Percentiles rank a stretch among this genome's conserved stretches.
phyloP scores from a whole-genome alignment of 2,888 invertebrate genomes.

The Agrilus cyanescens region DNA sequence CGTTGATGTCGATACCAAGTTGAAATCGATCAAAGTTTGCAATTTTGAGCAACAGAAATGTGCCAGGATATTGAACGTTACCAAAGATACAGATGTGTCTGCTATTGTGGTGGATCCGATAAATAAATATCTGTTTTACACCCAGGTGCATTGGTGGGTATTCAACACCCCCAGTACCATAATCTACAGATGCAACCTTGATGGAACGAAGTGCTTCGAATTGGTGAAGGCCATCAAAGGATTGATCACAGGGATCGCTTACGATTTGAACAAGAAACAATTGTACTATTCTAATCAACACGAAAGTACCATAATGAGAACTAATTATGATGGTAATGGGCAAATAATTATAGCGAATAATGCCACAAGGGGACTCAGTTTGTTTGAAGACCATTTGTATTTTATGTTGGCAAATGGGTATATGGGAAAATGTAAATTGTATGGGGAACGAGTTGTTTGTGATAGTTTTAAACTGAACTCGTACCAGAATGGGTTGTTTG shows the following conservation, averaged over 20 bases:
- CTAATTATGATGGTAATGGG: constrained; percentile 38
- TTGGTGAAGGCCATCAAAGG: constrained; percentile 26
- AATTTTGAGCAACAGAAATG: constrained; percentile 26
- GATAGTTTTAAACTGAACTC: constrained; percentile 35
- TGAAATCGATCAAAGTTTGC: constrained; percentile 28
- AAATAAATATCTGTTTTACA: constrained; percentile 47
- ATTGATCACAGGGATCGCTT: constrained; percentile 36
- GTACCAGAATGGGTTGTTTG: constrained; percentile 39
- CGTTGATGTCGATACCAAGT: constrained; percentile 30
- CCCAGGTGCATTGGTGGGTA: constrained; percentile 35
- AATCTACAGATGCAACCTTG: constrained; percentile 42
- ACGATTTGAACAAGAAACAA: constrained; percentile 43
- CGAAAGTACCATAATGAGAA: constrained; percentile 38
- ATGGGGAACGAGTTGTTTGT: constrained; percentile 39
- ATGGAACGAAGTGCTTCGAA: constrained; percentile 39
- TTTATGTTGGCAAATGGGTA: constrained; percentile 48
- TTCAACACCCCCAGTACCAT: constrained; percentile 36
- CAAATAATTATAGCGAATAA: constrained; percentile 37
- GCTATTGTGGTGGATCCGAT: constrained; percentile 53
- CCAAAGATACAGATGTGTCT: constrained; percentile 40
- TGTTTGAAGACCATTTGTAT: constrained; percentile 69
- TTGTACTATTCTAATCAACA: constrained; percentile 69
- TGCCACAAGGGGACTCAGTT: constrained; percentile 44
- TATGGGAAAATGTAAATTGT: constrained; percentile 48
- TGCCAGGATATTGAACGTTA: constrained; percentile 38